Conservation (phyloP, 1,140 invertebrate species). For the Brachionus rubens region DNA sequence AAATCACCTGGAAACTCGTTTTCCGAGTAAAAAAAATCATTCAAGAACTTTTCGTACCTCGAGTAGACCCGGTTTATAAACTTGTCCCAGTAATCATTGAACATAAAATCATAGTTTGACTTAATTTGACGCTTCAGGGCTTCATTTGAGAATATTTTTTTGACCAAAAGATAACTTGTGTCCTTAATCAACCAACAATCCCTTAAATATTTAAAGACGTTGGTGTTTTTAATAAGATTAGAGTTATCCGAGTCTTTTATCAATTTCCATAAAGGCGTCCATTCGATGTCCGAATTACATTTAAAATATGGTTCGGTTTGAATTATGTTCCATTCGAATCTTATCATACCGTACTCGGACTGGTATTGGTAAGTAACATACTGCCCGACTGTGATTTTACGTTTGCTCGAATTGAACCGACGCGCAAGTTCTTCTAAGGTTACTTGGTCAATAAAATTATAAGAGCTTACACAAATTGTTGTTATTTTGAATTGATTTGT, state of each 20-base stretch:
- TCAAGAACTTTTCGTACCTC: neutral
- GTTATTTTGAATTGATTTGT: slow-evolving; percentile 9
- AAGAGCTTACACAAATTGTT: neutral
- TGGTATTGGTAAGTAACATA: neutral
- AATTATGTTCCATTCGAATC: neutral
- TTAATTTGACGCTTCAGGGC: neutral
- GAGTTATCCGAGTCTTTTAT: neutral
- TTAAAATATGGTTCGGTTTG: neutral
- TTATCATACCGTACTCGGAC: neutral
- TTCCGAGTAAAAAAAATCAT: neutral
- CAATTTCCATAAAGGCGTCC: neutral
- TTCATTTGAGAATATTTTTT: neutral
- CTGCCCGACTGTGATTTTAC: neutral
- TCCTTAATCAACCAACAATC: neutral
- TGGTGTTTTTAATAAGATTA: neutral
- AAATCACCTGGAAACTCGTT: neutral
- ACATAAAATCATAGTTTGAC: neutral
- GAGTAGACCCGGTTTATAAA: neutral
- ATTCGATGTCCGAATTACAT: neutral
- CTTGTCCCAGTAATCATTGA: neutral
- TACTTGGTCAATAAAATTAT: neutral
- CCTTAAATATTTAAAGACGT: neutral
- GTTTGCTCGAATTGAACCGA: neutral
- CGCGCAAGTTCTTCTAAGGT: neutral
- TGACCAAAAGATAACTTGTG: neutral